Evolutionary conservation across 2,113 vertebrate species (phyloP).

Genomic region (Cottus gobio): DNA sequence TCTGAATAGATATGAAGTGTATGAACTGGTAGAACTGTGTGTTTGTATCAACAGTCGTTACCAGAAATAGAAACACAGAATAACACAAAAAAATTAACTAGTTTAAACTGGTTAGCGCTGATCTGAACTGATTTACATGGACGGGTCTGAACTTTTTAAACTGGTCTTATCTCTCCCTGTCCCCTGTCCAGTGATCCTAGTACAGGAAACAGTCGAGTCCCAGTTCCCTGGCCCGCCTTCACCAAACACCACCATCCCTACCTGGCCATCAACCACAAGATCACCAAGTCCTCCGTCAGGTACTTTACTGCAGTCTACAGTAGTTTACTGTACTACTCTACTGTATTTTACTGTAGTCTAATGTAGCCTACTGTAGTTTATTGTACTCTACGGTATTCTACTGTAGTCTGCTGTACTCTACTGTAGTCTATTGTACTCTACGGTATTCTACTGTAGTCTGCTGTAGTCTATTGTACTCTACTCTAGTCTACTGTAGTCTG

Average conservation of each 20-base stretch:
- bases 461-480: not conserved
- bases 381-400: not conserved
- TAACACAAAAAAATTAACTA: no score
- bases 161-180: not conserved
- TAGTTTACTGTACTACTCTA: not conserved
- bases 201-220: slow-evolving; percentile 75
- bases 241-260: slow-evolving; percentile 51
- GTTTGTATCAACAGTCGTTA: no score
- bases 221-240: slow-evolving; percentile 82
- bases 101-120: not conserved
- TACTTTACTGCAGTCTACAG: not conserved
- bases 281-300: slow-evolving; percentile 76
- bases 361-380: not conserved
- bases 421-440: not conserved
- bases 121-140: not conserved
- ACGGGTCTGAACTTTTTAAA: not conserved
- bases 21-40: no score
- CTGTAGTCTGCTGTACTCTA: not conserved
- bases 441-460: not conserved
- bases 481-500: not conserved
- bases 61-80: no score
- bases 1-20: no score
- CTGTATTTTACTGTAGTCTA: not conserved
- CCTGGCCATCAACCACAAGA: slow-evolving; percentile 83
- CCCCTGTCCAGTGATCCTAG: slow-evolving; percentile 83